phyloP scores from a whole-genome alignment of 2,797 vertebrate genomes.

The Betta splendens region DNA sequence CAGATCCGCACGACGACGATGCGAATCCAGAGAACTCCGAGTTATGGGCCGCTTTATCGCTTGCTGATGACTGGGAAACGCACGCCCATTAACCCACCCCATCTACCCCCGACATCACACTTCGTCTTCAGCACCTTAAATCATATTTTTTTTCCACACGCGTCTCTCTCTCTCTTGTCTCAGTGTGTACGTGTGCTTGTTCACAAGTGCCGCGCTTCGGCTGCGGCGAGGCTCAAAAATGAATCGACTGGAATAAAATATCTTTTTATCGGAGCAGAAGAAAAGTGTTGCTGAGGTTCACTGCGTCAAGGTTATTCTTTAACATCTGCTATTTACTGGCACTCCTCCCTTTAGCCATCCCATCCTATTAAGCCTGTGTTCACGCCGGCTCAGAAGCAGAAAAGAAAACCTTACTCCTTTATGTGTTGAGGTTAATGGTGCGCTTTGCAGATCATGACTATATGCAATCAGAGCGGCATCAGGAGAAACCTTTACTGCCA shows the following conservation, averaged over 20 bases:
- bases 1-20: conserved; percentile 4
- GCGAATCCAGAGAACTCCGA: background rate
- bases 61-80: conserved; percentile 20
- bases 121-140: conserved; percentile 49
- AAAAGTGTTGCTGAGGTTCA: conserved; percentile 51
- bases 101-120: conserved; percentile 58
- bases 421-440: background rate
- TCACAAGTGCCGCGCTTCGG: conserved; percentile 57
- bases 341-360: conserved; percentile 31
- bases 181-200: conserved; percentile 61
- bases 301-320: conserved; percentile 61
- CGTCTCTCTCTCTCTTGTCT: conserved; percentile 36
- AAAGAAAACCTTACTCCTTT: conserved; percentile 1
- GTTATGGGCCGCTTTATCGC: conserved; percentile 2
- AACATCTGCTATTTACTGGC: conserved; percentile 52
- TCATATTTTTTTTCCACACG: conserved; percentile 47
- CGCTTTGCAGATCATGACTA: conserved; percentile 7
- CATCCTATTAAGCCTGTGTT: conserved; percentile 25
- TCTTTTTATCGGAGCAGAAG: conserved; percentile 57
- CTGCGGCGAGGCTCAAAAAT: conserved; percentile 37
- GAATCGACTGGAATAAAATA: conserved; percentile 49
- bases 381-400: background rate
- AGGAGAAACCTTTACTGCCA: background rate
- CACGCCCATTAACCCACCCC: conserved; percentile 33
- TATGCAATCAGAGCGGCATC: background rate